phyloP scores from a whole-genome alignment of 2,113 vertebrate genomes.

The Pseudois nayaur region DNA sequence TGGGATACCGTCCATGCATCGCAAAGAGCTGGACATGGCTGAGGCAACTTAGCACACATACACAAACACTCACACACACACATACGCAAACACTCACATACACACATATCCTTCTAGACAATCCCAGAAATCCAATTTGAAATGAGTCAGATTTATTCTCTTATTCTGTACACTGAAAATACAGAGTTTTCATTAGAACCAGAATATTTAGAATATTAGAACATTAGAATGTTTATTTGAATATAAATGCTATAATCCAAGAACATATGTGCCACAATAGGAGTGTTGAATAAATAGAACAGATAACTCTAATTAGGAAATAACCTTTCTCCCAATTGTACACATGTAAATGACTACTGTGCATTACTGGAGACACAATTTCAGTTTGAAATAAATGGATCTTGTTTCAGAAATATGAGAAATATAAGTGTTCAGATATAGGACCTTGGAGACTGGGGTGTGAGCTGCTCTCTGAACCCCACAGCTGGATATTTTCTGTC shows the following conservation, averaged over 20 bases:
- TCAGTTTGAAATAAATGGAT: background rate
- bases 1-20: background rate
- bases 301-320: background rate
- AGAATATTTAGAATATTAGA: background rate
- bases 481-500: background rate
- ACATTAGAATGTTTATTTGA: background rate
- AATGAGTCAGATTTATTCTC: background rate
- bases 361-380: background rate
- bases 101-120: background rate
- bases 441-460: background rate
- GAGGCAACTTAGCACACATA: background rate
- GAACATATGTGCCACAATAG: background rate
- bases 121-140: background rate
- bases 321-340: background rate
- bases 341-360: background rate
- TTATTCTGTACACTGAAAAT: background rate
- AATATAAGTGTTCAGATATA: background rate
- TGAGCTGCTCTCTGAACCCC: background rate
- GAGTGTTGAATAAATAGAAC: background rate
- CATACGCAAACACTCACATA: background rate
- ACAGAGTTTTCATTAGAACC: background rate
- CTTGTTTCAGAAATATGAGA: background rate
- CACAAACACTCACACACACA: background rate
- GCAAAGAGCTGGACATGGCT: background rate
- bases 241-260: background rate